phyloP scores from a whole-genome alignment of 2,888 invertebrate genomes.

The Elegia similella region DNA sequence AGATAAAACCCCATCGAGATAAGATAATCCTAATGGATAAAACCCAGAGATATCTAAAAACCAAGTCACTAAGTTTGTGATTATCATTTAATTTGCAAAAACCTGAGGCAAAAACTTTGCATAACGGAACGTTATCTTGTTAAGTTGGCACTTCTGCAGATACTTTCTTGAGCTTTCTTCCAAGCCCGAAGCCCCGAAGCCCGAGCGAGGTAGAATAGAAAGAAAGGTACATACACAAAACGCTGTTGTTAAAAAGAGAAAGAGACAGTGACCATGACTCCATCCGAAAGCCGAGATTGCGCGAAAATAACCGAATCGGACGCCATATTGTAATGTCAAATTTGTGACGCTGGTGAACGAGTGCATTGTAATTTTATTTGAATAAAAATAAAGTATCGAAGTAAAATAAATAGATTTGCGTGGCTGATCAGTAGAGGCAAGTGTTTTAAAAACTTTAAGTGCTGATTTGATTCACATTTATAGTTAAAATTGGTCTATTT shows the following conservation, averaged over 20 bases:
- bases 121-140: too few species aligned
- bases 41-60: too few species aligned
- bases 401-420: conserved; percentile 42
- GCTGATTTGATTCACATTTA: background rate
- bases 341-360: conserved; percentile 54
- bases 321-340: conserved; percentile 77
- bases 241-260: conserved; percentile 24
- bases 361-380: conserved; percentile 39
- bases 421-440: conserved; percentile 54
- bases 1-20: too few species aligned
- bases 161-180: background rate
- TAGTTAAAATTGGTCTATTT: background rate
- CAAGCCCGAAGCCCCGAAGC: background rate
- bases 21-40: too few species aligned
- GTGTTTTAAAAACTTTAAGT: conserved; percentile 24
- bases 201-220: conserved; percentile 20
- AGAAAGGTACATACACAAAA: conserved; percentile 29
- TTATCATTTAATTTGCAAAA: too few species aligned
- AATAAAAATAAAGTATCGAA: conserved; percentile 36
- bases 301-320: conserved; percentile 45
- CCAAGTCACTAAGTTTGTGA: too few species aligned
- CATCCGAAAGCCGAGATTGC: background rate
- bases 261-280: conserved; percentile 33
- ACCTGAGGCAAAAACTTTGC: too few species aligned
- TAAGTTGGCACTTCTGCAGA: too few species aligned